Percentiles rank a stretch among this genome's conserved stretches.
Evolutionary conservation across 2,113 vertebrate species (phyloP).

Genomic region (Thomomys bottae): DNA sequence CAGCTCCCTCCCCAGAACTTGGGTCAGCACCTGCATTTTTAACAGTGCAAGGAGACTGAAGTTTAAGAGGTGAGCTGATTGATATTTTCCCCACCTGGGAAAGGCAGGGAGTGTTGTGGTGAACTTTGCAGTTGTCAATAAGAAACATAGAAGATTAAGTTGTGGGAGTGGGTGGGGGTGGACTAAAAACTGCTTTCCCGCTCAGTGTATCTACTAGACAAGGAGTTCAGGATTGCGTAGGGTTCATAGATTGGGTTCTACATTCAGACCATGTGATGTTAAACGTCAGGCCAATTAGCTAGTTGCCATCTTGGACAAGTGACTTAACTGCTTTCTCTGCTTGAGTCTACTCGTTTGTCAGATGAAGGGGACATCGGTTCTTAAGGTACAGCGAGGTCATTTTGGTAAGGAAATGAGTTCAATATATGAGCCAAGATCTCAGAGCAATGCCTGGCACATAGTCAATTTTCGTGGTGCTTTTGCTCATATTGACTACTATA

Average conservation of each 20-base stretch:
- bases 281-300: background rate
- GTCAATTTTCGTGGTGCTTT: background rate
- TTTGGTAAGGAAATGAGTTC: background rate
- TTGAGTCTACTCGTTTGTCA: background rate
- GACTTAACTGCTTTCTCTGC: background rate
- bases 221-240: accelerated
- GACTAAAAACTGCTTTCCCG: background rate
- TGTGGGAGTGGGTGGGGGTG: background rate
- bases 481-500: background rate
- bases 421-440: background rate
- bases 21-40: background rate
- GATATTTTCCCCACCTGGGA: background rate
- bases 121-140: background rate
- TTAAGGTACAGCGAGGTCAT: background rate
- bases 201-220: background rate
- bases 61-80: background rate
- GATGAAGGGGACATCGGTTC: background rate
- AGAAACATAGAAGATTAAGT: background rate
- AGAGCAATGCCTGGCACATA: background rate
- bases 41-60: background rate
- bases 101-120: background rate
- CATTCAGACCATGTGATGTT: background rate
- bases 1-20: background rate
- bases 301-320: background rate
- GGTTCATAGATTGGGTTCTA: background rate